Evolutionary conservation across 2,113 vertebrate genomes (phyloP).

Genomic region (Spilogale gracilis): DNA sequence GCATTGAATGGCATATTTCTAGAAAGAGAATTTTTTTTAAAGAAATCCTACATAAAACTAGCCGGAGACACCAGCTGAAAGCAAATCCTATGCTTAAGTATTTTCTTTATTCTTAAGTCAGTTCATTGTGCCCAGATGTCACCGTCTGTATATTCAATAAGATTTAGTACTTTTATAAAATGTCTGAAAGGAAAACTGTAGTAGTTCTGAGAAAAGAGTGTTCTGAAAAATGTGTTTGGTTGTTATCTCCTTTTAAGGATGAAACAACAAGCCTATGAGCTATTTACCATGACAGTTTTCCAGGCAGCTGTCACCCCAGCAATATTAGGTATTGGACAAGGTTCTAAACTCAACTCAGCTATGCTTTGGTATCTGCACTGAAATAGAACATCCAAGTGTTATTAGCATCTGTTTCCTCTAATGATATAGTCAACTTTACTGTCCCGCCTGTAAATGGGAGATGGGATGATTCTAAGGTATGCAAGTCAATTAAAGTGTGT

Average conservation of each 20-base stretch:
- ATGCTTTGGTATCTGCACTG: not conserved
- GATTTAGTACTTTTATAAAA: constrained; percentile 64
- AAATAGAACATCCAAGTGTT: constrained; percentile 21
- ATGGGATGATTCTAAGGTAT: not conserved
- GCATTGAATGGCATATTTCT: constrained; percentile 58
- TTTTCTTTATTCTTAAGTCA: not conserved
- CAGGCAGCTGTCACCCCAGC: not conserved
- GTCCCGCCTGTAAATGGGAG: not conserved
- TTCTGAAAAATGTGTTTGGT: not conserved
- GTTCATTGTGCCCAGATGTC: not conserved
- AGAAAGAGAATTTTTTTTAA: constrained; percentile 59
- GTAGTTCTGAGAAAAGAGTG: not conserved
- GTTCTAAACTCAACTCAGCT: not conserved
- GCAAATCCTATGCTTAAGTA: constrained; percentile 46
- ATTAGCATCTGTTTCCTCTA: not conserved
- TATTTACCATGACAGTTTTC: constrained; percentile 23
- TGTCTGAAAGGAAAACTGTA: constrained; percentile 34
- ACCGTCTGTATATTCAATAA: not conserved
- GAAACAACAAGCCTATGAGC: not conserved
- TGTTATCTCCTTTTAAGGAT: constrained; percentile 30
- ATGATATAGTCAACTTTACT: not conserved
- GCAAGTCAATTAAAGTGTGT: not conserved
- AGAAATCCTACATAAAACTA: constrained; percentile 71
- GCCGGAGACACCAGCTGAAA: constrained; percentile 10
- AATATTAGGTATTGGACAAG: not conserved